Conservation (phyloP, 2,797 vertebrate genomes). For the Streptopelia turtur region DNA sequence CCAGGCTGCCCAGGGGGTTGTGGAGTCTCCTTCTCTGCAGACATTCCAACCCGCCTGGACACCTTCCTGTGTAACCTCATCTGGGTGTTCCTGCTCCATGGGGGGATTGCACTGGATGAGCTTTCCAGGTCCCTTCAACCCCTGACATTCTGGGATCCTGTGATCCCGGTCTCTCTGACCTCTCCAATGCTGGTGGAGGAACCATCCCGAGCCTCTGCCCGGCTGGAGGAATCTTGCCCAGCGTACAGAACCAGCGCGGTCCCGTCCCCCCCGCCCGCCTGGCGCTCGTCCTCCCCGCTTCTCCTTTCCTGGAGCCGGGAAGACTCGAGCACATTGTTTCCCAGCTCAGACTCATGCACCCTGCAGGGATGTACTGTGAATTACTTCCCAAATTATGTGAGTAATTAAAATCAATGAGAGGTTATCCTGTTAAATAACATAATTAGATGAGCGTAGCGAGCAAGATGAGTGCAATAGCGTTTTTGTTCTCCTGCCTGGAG, state of each 20-base stretch:
- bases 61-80: no score
- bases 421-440: conserved; percentile 59
- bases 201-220: neutral
- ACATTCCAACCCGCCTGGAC: no score
- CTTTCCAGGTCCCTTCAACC: no score
- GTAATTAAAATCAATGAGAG: conserved; percentile 71
- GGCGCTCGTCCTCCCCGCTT: neutral
- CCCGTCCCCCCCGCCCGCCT: neutral
- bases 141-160: no score
- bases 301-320: neutral
- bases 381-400: conserved; percentile 59
- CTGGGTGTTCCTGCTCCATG: no score
- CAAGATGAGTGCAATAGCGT: neutral
- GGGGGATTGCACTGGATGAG: no score
- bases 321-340: neutral
- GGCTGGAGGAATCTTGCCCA: neutral
- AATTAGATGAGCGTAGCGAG: conserved; percentile 47
- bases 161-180: fast-evolving
- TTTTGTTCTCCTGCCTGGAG: conserved; percentile 48
- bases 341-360: neutral
- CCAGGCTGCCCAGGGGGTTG: no score
- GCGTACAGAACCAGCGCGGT: neutral
- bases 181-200: neutral
- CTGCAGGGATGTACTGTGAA: conserved; percentile 46
- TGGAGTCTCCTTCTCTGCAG: no score